Base-by-base conservation (phyloP, 1,140 invertebrate genomes). In the Brachionus asplanchnoidis region DNA sequence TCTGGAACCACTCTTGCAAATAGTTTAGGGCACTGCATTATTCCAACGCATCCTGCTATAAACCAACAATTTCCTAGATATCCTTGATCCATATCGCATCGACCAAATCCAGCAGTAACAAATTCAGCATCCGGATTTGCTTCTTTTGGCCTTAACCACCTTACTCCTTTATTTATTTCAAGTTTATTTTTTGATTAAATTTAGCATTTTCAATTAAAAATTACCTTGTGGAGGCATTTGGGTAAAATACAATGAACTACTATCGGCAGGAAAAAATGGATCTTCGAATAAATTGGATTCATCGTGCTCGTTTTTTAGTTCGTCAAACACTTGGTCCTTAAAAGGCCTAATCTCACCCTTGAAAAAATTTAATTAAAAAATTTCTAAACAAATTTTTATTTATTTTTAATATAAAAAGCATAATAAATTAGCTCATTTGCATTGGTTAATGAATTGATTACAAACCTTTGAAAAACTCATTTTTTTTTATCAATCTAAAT, bases 1-100 rank as follows among this genome's bases (percentile, higher is more conserved):
- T 91, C 90, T 1, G 93, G 93, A 12, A 94, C 92, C 9, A 93
- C 92, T 65, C 93, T 87, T 53, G 93, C 92, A 17, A 94, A 89
- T 85, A 94, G 92, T 73, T 91, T 90, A 0, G 93, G 93, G 3
- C 93, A 93, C 40, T 93, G 90, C 0, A 92, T 92, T 28, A 94
- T 88, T 11, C 92, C 93, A 2, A 93, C 92, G 2, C 93, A 90
- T 0, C 93, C 93, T 1, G 93, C 92, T 42, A 93, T 87, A 3
- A 94, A 90, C 91, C 92, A 93, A 80, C 92, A 91, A 86, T 94
- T 87, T 89, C 89, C 93, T 36, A 93, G 87, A 85, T 93, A 92
- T 20, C 93, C 93, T 85, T 92, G 90, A 87, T 93, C 92, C 0
- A 93, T 91, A 84, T 93, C 92, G 86, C 93, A 92, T 86, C 90